A percentile compares a stretch with the other conserved stretches of the same genome.
phyloP scores from a whole-genome alignment of 2,888 invertebrate species.

The Vannuccia rotundouncinata region DNA sequence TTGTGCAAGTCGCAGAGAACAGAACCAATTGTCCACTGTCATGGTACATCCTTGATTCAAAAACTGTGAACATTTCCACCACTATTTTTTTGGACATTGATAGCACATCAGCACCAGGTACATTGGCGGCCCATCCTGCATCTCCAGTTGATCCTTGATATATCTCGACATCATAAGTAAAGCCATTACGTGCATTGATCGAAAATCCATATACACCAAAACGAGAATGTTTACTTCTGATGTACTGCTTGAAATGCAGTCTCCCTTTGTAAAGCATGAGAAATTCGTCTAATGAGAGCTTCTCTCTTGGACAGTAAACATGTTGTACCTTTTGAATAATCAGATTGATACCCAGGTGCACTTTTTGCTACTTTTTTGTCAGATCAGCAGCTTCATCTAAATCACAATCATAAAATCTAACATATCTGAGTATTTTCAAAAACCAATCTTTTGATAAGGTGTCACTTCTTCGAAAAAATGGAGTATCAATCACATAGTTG shows the following conservation, averaged over 20 bases:
- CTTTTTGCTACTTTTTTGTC: constrained; percentile 18
- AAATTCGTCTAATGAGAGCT: constrained; percentile 27
- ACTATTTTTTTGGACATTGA: constrained; percentile 20
- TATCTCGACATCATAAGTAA: constrained; percentile 16
- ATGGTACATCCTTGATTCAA: constrained; percentile 3
- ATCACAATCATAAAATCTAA: constrained; percentile 29
- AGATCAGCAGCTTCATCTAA: constrained; percentile 19
- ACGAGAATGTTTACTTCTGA: constrained; percentile 23
- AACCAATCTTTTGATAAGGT: constrained; percentile 27
- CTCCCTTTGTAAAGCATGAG: constrained; percentile 30
- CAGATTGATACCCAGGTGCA: constrained; percentile 1
- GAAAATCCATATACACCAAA: constrained; percentile 8
- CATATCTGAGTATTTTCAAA: constrained; percentile 19
- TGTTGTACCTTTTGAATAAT: constrained; percentile 7
- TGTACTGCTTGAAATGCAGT: constrained; percentile 28
- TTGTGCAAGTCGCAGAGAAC: background rate
- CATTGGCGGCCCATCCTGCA: constrained; percentile 16
- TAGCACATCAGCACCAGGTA: constrained; percentile 16
- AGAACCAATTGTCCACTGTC: constrained; percentile 19
- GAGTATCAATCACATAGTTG: constrained; percentile 28
- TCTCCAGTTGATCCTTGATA: constrained; percentile 23
- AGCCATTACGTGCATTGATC: constrained; percentile 6
- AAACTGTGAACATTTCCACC: constrained; percentile 17
- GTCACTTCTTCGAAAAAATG: constrained; percentile 21
- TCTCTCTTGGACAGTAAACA: constrained; percentile 18